Evolutionary conservation across 2,888 invertebrate genomes (phyloP).

Genomic region (Lycocerus yunnanus): DNA sequence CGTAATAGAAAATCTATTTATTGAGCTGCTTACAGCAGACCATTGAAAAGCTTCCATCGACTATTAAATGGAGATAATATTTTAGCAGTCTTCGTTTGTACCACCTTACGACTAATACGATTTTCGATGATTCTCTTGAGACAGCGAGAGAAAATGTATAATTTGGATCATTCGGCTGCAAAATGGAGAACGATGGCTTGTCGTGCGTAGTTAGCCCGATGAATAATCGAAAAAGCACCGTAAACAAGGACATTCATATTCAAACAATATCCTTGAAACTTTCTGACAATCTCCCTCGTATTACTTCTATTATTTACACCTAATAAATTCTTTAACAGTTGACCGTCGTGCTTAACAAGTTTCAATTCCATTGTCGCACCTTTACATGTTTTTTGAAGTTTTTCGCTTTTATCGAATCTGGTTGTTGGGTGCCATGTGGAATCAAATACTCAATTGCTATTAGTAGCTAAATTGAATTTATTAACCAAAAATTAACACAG

Average conservation of each 20-base stretch:
- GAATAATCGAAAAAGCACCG: not conserved
- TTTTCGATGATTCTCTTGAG: not conserved
- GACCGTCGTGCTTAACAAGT: not conserved
- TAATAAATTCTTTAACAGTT: not conserved
- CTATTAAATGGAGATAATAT: slow-evolving; percentile 14
- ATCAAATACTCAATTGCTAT: no score
- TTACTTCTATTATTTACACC: not conserved
- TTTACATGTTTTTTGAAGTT: not conserved
- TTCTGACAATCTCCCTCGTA: not conserved
- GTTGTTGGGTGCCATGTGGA: no score
- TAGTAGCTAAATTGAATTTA: no score
- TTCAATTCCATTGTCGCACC: not conserved
- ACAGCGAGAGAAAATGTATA: not conserved
- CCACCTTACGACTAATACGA: slow-evolving; percentile 35
- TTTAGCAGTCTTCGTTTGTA: slow-evolving; percentile 35
- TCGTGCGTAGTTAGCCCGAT: not conserved
- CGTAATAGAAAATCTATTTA: slow-evolving; percentile 43
- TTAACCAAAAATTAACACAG: no score
- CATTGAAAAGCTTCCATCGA: slow-evolving; percentile 9
- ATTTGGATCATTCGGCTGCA: not conserved
- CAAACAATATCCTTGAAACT: not conserved
- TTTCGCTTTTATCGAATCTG: no score
- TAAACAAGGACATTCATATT: not conserved
- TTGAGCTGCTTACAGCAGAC: slow-evolving; percentile 28
- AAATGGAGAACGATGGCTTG: not conserved